These are phyloP conservation scores for Drosophila fulvimacula DNA, from an alignment of 2,888 invertebrate genomes.

Conservation along the genomic window DNA sequence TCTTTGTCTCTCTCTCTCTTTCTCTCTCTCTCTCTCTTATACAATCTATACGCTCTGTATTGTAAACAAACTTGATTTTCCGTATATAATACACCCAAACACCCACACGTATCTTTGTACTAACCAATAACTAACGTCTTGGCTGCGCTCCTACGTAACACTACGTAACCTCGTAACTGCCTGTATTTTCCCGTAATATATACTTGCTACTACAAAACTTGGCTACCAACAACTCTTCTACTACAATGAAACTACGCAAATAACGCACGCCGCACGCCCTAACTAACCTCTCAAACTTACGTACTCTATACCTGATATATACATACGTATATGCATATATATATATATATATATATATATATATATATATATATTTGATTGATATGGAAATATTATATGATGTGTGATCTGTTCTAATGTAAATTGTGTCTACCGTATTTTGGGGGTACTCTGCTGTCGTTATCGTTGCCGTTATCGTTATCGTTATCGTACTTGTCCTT, in stretches of 20 bases:
- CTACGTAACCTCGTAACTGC: conserved; percentile 49
- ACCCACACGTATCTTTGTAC: conserved; percentile 10
- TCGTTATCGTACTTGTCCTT: conserved; percentile 15
- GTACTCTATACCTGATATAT: conserved; percentile 19
- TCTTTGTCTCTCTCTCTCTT: conserved; percentile 52
- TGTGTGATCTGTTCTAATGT: conserved; percentile 17
- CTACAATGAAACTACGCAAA: conserved; percentile 19
- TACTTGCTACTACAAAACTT: conserved; percentile 15
- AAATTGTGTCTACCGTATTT: conserved; percentile 17
- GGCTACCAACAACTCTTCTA: conserved; percentile 17
- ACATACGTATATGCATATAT: not conserved
- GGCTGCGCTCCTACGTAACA: conserved; percentile 43
- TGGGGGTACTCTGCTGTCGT: conserved; percentile 15
- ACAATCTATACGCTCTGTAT: conserved; percentile 16
- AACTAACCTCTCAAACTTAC: conserved; percentile 27
- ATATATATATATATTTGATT: conserved; percentile 4
- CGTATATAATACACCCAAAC: not conserved
- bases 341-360: not conserved
- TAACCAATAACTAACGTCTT: conserved; percentile 26
- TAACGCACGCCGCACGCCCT: conserved; percentile 38
- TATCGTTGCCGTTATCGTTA: conserved; percentile 19
- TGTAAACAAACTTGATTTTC: conserved; percentile 24
- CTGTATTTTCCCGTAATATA: conserved; percentile 37
- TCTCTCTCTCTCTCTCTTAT: conserved; percentile 30
- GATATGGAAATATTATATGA: conserved; percentile 12